Percentiles rank a stretch among this genome's conserved stretches.
phyloP scores from a whole-genome alignment of 2,113 vertebrate species.

The Paramormyrops kingsleyae region DNA sequence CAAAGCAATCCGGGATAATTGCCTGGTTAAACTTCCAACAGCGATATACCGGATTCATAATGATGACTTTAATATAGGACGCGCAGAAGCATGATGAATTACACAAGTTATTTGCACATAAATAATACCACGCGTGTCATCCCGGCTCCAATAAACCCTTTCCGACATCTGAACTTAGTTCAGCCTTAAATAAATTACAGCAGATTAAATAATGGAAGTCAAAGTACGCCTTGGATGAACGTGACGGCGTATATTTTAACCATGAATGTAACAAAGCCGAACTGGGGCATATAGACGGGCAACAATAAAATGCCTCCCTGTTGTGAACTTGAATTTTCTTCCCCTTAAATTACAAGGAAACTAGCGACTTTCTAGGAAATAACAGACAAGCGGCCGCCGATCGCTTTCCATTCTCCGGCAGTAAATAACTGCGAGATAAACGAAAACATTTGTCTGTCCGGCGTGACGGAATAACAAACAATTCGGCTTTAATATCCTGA shows the following conservation, averaged over 20 bases:
- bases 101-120: conserved; percentile 5
- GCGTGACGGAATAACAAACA: conserved; percentile 14
- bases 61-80: background rate
- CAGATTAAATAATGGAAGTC: background rate
- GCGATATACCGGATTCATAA: background rate
- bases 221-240: background rate
- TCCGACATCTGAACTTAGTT: background rate
- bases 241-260: background rate
- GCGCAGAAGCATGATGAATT: conserved; percentile 1
- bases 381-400: background rate
- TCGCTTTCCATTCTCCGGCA: background rate
- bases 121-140: background rate
- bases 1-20: background rate
- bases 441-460: background rate
- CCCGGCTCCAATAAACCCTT: background rate
- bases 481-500: background rate
- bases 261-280: conserved; percentile 50
- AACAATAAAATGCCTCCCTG: conserved; percentile 56
- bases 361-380: background rate
- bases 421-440: background rate
- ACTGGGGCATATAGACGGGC: conserved; percentile 48
- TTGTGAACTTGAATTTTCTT: conserved; percentile 45
- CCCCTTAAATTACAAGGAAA: background rate
- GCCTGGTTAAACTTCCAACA: background rate
- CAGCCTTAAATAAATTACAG: background rate